Evolutionary conservation across 2,797 vertebrate species (phyloP).

Genomic region (Crocidura indochinensis): DNA sequence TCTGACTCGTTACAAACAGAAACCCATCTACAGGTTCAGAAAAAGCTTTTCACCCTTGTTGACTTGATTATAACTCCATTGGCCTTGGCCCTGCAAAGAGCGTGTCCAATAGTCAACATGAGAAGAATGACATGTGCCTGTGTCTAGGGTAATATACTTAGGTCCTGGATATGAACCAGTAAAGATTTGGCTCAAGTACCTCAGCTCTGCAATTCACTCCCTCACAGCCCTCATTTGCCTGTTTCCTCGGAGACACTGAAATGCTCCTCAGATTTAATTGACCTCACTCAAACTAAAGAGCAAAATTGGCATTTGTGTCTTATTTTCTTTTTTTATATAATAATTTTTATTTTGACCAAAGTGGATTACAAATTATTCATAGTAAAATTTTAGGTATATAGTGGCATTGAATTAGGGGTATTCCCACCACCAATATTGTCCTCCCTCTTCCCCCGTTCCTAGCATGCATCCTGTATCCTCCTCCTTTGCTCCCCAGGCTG

Average conservation of each 20-base stretch:
- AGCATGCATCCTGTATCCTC: too few relatives aligned
- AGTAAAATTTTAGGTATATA: too few relatives aligned
- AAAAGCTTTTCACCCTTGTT: background rate
- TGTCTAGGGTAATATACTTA: background rate
- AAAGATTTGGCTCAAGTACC: background rate
- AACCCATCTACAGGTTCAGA: background rate
- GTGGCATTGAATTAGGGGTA: too few relatives aligned
- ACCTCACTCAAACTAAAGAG: background rate
- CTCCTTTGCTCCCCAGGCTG: too few relatives aligned
- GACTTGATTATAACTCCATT: background rate
- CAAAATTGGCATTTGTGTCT: background rate
- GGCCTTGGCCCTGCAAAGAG: background rate
- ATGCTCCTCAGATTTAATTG: background rate
- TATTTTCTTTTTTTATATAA: background rate
- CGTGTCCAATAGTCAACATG: background rate
- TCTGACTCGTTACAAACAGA: background rate
- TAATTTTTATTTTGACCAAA: too few relatives aligned
- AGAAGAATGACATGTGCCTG: background rate
- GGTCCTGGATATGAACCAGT: background rate
- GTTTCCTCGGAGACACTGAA: background rate
- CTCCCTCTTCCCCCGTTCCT: too few relatives aligned
- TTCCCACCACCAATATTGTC: too few relatives aligned
- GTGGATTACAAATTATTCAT: too few relatives aligned
- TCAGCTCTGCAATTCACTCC: background rate
- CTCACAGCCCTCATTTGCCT: background rate